Base-by-base conservation (phyloP, 2,797 vertebrate species). In the Chelidonichthys spinosus region DNA sequence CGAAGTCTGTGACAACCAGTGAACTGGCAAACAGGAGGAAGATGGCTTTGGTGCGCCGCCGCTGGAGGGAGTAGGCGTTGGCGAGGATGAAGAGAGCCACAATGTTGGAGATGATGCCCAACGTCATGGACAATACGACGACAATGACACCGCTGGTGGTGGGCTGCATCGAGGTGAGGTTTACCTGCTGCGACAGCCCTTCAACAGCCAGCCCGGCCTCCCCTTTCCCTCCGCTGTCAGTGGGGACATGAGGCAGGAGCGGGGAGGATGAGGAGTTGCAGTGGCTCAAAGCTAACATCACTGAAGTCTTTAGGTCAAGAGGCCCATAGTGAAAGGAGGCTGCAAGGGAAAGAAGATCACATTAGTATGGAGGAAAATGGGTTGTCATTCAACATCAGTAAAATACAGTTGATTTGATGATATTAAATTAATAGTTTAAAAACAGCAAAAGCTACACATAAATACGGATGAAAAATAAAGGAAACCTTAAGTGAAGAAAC, bases 1-100 rank as follows among this genome's bases (percentile, higher is more conserved):
- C 87, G 18, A 97, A 94, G 79, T 97, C 97, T 0, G 96, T 97
- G 71, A 93, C 89, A 76, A 97, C 93, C 70, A 97, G 92, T 2
- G 96, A 96, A 46, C 94, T 95, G 50, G 96, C 95, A 35, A 96
- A 96, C 17, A 97, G 86, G 25, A 97, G 95, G 91, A 97, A 97
- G 0, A 95, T 95, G 73, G 95, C 96, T 52, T 96, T 95, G 17
- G 96, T 95, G 37, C 96, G 95, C n/a, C 96, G 91, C 2, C 95
- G 94, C 69, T 96, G 91, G 4, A 91, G 90, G 7, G 91, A 90
- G 15, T 96, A 95, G 4, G 96, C 95, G 36, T 94, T 96, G 0
- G 86, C 94, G 62, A 97, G 92, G 86, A 97, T 96, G 53, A 94
- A 89, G 63, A 97, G 92, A 1, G 96, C 97, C 77, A 97, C 92